Evolutionary conservation across 2,113 vertebrate genomes (phyloP).

Genomic region (Cheirogaleus medius): DNA sequence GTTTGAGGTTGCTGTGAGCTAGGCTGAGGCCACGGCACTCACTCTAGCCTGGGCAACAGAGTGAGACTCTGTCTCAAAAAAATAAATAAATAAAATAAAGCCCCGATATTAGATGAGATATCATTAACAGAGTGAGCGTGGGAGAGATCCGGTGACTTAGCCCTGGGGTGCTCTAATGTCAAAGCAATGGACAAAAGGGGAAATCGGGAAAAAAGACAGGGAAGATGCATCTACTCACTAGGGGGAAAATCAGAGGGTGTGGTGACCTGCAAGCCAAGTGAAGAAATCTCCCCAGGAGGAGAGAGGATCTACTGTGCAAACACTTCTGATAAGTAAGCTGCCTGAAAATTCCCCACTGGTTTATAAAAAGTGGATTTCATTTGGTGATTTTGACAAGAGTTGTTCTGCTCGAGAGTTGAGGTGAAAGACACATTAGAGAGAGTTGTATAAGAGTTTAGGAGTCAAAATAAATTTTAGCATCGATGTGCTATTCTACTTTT

Average conservation of each 20-base stretch:
- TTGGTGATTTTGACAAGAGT: not conserved
- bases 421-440: not conserved
- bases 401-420: not conserved
- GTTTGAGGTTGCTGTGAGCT: too few relatives aligned
- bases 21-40: too few relatives aligned
- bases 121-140: not conserved
- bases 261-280: not conserved
- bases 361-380: not conserved
- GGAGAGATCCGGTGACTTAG: not conserved
- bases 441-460: not conserved
- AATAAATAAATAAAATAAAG: too few relatives aligned
- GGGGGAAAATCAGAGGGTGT: not conserved
- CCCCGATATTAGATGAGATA: not conserved
- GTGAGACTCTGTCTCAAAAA: too few relatives aligned
- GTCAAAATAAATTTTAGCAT: not conserved
- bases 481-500: not conserved
- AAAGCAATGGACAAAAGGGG: not conserved
- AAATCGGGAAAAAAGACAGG: not conserved
- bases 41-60: too few relatives aligned
- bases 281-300: not conserved
- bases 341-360: not conserved
- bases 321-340: not conserved
- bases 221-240: not conserved
- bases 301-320: not conserved
- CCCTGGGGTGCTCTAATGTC: not conserved